Evolutionary conservation across 2,797 vertebrate species (phyloP).

Genomic region (Todus mexicanus): DNA sequence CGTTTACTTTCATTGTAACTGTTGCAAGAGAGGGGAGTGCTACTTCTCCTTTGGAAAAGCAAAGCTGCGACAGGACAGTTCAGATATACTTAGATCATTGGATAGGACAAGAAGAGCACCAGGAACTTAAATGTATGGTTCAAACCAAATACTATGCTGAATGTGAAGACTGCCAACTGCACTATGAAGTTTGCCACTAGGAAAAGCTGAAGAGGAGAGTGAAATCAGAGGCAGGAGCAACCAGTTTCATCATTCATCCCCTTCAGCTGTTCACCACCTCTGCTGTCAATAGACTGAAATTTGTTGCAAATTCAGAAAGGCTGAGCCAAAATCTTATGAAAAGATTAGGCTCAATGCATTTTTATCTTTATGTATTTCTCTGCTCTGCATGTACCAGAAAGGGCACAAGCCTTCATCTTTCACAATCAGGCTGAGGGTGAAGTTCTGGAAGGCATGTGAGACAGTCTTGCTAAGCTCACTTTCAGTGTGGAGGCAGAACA

Average conservation of each 20-base stretch:
- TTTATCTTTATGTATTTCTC: not conserved
- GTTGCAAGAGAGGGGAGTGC: not conserved
- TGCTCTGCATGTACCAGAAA: not conserved
- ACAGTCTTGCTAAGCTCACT: not conserved
- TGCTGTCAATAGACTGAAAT: not conserved
- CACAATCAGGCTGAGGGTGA: not conserved
- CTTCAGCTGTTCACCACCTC: not conserved
- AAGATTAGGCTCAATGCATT: not conserved
- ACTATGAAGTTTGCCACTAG: not conserved
- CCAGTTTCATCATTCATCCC: not conserved
- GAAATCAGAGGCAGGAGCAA: not conserved
- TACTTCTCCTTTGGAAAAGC: not conserved
- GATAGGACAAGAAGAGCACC: not conserved
- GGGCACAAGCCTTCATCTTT: not conserved
- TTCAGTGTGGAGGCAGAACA: not conserved
- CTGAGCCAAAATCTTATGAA: not conserved
- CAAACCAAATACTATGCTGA: not conserved
- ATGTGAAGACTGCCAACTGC: not conserved
- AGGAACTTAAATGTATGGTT: not conserved
- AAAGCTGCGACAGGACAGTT: not conserved
- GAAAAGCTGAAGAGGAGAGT: not conserved
- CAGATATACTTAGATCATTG: not conserved
- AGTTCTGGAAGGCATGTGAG: not conserved
- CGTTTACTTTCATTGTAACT: not conserved
- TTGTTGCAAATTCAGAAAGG: not conserved